These are phyloP conservation scores for Ellobium chinense DNA, from an alignment of 2,888 invertebrate species.

Conservation along the genomic window DNA sequence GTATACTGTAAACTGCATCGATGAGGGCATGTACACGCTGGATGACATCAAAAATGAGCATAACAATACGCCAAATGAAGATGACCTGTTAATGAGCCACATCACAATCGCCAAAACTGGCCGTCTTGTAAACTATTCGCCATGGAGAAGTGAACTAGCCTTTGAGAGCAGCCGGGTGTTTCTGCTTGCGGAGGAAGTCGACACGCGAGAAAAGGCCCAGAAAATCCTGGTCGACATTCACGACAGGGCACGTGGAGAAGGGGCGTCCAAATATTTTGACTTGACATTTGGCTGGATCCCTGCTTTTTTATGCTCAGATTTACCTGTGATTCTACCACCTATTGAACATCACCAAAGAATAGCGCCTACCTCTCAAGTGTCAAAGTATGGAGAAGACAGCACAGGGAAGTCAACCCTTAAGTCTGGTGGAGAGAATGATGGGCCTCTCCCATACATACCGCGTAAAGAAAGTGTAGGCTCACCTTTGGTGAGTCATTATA, in stretches of 20 bases:
- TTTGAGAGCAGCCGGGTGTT: neutral
- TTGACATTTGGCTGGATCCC: constrained; percentile 25
- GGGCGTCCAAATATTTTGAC: constrained; percentile 2
- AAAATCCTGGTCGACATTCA: neutral
- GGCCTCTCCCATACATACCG: too few species aligned
- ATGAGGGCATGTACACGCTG: constrained; percentile 6
- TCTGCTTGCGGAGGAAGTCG: constrained; percentile 7
- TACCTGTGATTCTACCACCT: neutral
- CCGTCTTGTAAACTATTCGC: constrained; percentile 1
- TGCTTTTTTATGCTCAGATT: neutral
- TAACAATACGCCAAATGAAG: too few species aligned
- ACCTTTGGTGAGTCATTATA: too few species aligned
- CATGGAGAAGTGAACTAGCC: neutral
- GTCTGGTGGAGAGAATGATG: too few species aligned
- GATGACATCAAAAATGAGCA: too few species aligned
- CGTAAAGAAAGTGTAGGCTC: too few species aligned
- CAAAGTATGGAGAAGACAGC: too few species aligned
- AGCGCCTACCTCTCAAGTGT: too few species aligned
- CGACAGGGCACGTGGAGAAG: neutral
- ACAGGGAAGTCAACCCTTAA: too few species aligned
- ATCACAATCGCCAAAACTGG: neutral
- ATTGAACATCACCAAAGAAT: neutral
- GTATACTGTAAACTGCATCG: constrained; percentile 18
- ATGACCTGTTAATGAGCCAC: too few species aligned
- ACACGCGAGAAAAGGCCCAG: neutral